Evolutionary conservation across 2,888 invertebrate species (phyloP).

Genomic region (Junonia oenone): DNA sequence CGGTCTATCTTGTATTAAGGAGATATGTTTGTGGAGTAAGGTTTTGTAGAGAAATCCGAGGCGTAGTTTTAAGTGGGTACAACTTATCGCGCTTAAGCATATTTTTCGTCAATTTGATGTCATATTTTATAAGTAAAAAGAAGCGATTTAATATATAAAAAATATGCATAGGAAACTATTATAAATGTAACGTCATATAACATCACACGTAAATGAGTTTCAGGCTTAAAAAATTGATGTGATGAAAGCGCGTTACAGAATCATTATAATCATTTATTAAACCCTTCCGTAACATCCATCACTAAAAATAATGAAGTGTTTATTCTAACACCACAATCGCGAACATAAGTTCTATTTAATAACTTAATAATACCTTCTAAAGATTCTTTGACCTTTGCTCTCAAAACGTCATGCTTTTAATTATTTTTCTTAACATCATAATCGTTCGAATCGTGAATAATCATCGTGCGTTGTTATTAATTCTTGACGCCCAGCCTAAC

Average conservation of each 20-base stretch:
- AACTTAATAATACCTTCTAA: constrained; percentile 27
- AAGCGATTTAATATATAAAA: too few relatives aligned
- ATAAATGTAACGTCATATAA: too few relatives aligned
- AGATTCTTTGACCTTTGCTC: constrained; percentile 48
- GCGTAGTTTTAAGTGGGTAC: too few relatives aligned
- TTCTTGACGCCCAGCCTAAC: constrained; percentile 44
- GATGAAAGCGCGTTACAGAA: not conserved
- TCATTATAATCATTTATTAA: not conserved
- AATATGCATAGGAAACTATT: too few relatives aligned
- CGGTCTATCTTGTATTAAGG: not conserved
- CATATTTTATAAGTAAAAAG: too few relatives aligned
- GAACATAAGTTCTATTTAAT: constrained; percentile 22
- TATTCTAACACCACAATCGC: not conserved
- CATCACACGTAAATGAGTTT: too few relatives aligned
- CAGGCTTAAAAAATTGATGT: too few relatives aligned
- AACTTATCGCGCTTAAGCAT: too few relatives aligned
- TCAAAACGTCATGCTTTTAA: constrained; percentile 69
- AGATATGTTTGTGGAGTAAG: too few relatives aligned
- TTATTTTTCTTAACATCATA: constrained; percentile 72
- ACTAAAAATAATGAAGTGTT: not conserved
- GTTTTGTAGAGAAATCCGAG: too few relatives aligned
- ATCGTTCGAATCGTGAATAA: constrained; percentile 69
- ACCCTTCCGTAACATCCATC: not conserved
- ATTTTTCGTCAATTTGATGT: too few relatives aligned
- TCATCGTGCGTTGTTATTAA: constrained; percentile 62